These are phyloP conservation scores for Amphiura filiformis DNA, from an alignment of 35 echinoderm and acorn worm genomes.

Conservation along the genomic window DNA sequence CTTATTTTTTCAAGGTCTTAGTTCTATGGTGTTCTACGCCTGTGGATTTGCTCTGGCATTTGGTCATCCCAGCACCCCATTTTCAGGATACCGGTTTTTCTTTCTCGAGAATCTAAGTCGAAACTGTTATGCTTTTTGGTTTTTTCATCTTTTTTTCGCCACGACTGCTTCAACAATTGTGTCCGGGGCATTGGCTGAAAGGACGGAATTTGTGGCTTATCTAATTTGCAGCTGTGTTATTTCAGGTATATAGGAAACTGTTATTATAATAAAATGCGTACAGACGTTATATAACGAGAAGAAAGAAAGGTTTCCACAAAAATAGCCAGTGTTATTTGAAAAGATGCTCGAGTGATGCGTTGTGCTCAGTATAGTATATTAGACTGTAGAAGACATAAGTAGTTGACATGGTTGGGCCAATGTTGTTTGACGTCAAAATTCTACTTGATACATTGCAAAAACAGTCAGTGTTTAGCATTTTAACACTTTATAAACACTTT, in stretches of 20 bases:
- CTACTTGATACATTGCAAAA: no score
- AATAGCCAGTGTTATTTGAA: not conserved
- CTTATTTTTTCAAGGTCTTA: conserved; percentile 40
- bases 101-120: conserved; percentile 48
- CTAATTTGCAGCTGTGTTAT: conserved; percentile 74
- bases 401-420: no score
- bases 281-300: no score
- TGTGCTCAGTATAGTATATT: no score
- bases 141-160: conserved; percentile 95
- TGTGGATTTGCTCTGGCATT: conserved; percentile 72
- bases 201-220: conserved; percentile 88
- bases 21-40: conserved; percentile 52
- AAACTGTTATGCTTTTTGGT: conserved; percentile 65
- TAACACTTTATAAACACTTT: no score
- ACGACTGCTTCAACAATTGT: conserved; percentile 88
- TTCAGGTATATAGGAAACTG: conserved; percentile 74
- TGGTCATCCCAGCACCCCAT: conserved; percentile 33
- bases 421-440: no score
- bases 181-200: conserved; percentile 89
- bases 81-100: conserved; percentile 53
- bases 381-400: no score
- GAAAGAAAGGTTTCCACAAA: not conserved
- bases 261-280: not conserved
- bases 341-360: no score
- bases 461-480: no score